Base-by-base conservation (phyloP, 53 echinoderm and acorn worm species). In the Holothuria scabra region DNA sequence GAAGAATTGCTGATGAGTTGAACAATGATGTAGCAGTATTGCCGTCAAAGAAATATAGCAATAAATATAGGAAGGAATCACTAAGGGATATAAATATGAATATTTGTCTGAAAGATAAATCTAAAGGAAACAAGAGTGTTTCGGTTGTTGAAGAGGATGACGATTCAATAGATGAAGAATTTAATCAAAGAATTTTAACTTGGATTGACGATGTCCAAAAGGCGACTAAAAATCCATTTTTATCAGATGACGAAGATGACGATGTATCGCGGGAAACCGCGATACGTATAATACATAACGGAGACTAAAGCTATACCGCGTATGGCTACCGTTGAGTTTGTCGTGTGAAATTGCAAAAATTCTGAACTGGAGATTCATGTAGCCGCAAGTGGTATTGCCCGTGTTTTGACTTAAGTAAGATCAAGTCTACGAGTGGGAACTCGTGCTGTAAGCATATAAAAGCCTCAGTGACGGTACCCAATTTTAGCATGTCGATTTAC, bases 161-260 rank as follows among this genome's bases (percentile, higher is more conserved):
- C 29, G 28, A 28, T 13, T 25, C 48, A 25, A 21, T n/a, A 18
- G 72, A 72, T 23, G 46, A 49, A 44, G 72, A 72, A 44, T 72
- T 72, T 20, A 72, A 72, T 44, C 24, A 44, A 46, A 44, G 72
- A 19, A 72, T 72, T 72, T 72, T 72, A 44, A 23, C 25, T 72
- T 72, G 72, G 72, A 72, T 72, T 18, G 48, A 22, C 4, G 48
- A 72, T 9, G 72, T 72, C n/a, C 46, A 72, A 21, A 72, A 72
- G n/a, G 72, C 72, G 20, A 30, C 22, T 46, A 46, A 24, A 7
- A 44, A 72, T 72, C 46, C 72, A 38, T 44, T 41, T 18, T 72
- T 72, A 72, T 72, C 21, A 21, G 44, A 22, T 1, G 49, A 72
- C n/a, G 72, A 72, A 6, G 71, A 71, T 4, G 24, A 72, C 24